These are phyloP conservation scores for Acheta domesticus DNA, from an alignment of 2,888 invertebrate species.

Conservation along the genomic window DNA sequence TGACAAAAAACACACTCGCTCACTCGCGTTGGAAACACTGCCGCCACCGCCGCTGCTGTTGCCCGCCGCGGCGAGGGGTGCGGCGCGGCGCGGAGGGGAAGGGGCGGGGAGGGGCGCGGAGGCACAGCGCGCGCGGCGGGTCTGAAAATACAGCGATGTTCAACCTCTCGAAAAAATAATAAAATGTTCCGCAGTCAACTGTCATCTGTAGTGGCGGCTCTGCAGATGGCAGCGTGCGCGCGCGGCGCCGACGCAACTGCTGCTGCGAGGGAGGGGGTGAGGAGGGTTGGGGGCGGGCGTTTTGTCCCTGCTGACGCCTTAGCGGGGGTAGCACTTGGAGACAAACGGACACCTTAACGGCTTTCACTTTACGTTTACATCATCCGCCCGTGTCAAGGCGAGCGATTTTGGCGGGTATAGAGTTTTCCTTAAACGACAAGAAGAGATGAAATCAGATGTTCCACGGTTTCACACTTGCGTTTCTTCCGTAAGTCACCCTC, in stretches of 20 bases:
- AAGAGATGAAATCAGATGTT: too few species aligned
- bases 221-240: not conserved
- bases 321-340: too few species aligned
- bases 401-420: too few species aligned
- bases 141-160: conserved; percentile 18
- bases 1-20: conserved; percentile 18
- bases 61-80: not conserved
- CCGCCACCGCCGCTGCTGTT: not conserved
- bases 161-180: conserved; percentile 18
- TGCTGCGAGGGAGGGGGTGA: not conserved
- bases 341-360: too few species aligned
- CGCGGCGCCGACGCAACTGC: not conserved
- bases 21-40: conserved; percentile 18
- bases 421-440: too few species aligned
- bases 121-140: not conserved
- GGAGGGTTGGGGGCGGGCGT: not conserved
- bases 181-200: conserved; percentile 18
- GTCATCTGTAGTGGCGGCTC: conserved; percentile 1
- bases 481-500: too few species aligned
- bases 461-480: too few species aligned
- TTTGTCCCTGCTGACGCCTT: not conserved
- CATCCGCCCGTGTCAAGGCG: too few species aligned
- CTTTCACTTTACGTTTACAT: too few species aligned
- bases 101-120: not conserved
- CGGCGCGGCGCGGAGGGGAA: not conserved